Conservation (phyloP, 2,888 invertebrate species). For the Cataglyphis rosenhaueri region DNA sequence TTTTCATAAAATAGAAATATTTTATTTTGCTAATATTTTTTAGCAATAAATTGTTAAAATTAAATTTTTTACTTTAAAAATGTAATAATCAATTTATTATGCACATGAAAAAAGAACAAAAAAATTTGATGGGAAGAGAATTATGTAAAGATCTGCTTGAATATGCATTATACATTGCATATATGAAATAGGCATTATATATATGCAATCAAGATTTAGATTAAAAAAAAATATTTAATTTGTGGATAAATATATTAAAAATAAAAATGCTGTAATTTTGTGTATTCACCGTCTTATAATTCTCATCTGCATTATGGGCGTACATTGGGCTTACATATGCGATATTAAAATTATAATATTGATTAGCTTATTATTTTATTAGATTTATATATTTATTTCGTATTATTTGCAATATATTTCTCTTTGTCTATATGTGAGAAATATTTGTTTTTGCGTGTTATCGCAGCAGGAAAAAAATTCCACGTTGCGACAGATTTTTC, state of each 20-base stretch:
- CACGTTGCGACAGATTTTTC: conserved; percentile 31
- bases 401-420: not conserved
- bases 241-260: not conserved
- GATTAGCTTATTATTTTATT: not conserved
- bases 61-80: not conserved
- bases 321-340: not conserved
- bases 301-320: not conserved
- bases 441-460: not conserved
- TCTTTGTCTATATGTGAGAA: not conserved
- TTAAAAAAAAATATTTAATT: not conserved
- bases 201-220: not conserved
- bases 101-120: not conserved
- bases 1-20: not conserved
- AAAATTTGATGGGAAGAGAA: not conserved
- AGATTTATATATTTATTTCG: not conserved
- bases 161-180: not conserved
- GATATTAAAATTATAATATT: not conserved
- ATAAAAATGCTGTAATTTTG: not conserved
- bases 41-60: not conserved
- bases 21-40: not conserved
- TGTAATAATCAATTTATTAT: not conserved
- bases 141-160: not conserved
- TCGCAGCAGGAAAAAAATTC: conserved; percentile 21
- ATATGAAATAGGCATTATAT: not conserved
- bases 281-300: not conserved